These are phyloP conservation scores for Melolontha melolontha DNA, from an alignment of 2,888 invertebrate genomes.

Conservation along the genomic window DNA sequence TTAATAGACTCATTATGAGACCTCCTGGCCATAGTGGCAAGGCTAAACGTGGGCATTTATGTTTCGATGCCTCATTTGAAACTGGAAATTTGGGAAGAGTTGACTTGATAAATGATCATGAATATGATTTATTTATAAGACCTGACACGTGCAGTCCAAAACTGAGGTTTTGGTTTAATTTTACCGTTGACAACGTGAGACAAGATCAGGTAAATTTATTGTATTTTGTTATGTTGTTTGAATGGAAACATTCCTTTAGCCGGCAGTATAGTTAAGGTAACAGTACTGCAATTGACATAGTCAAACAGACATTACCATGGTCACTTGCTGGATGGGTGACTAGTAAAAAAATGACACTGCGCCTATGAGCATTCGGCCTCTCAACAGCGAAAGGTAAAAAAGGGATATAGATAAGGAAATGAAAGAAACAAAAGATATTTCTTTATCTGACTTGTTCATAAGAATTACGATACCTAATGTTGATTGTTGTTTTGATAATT, in stretches of 20 bases:
- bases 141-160: constrained; percentile 97
- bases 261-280: too few species aligned
- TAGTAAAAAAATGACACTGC: too few species aligned
- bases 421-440: too few species aligned
- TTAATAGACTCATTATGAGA: constrained; percentile 87
- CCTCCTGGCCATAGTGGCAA: constrained; percentile 94
- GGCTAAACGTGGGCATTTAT: constrained; percentile 95
- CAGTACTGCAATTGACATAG: too few species aligned
- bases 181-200: constrained; percentile 95
- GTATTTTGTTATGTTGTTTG: background rate
- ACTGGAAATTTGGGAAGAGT: constrained; percentile 97
- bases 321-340: too few species aligned
- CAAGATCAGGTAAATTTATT: constrained; percentile 80
- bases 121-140: constrained; percentile 95
- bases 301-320: too few species aligned
- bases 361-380: too few species aligned
- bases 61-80: constrained; percentile 97
- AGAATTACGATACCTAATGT: too few species aligned
- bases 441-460: too few species aligned
- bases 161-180: constrained; percentile 97
- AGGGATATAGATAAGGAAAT: too few species aligned
- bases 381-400: too few species aligned
- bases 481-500: too few species aligned
- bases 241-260: background rate
- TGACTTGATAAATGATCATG: constrained; percentile 91